Base-by-base conservation (phyloP, 2,888 invertebrate species). In the Cryptocephalus primarius region DNA sequence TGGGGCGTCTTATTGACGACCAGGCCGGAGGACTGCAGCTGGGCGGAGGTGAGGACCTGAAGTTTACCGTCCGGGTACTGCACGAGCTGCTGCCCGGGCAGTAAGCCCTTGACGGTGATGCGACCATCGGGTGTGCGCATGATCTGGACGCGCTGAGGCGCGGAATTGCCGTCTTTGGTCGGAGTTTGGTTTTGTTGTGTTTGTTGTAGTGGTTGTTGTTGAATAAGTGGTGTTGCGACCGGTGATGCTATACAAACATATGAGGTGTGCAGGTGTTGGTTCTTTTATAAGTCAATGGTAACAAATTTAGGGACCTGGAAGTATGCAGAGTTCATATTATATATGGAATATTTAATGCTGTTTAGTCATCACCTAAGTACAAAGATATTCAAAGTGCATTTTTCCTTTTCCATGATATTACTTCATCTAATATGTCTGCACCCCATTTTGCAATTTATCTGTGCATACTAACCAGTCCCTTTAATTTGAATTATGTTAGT, bases 51-150 rank as follows among this genome's bases (percentile, higher is more conserved):
- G 33, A 88, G 75, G 12, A 94, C 83, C 64, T 94, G 93, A 22
- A 94, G 72, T 66, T 91, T 90, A 0, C 95, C 95, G 68, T 95
- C 94, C 0, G 93, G 86, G 79, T 92, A 85, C 66, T 93, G 89
- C 39, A 94, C 83, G 46, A 95, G 73, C 64, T 94, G 93, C 65
- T 95, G 95, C 45, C 93, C 94, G 40, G 92, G 88, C 68, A 90
- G 78, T 8, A 95, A 75, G 1, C 95, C 95, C 49, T 89, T 82
- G 1, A 95, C 93, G 59, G 92, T 89, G 11, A 94, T 75, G 70
- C 92, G 91, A 22, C 94, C 94, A 68, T 92, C 91, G 0, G 90
- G 86, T 0, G 88, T 83, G 55, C 90, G 84, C 60, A 91, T 82
- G 55, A 95, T 90, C 74, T 94, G 93, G 10, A 95, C 88, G 64